phyloP scores from a whole-genome alignment of 2,113 vertebrate species.

The Dasyurus viverrinus region DNA sequence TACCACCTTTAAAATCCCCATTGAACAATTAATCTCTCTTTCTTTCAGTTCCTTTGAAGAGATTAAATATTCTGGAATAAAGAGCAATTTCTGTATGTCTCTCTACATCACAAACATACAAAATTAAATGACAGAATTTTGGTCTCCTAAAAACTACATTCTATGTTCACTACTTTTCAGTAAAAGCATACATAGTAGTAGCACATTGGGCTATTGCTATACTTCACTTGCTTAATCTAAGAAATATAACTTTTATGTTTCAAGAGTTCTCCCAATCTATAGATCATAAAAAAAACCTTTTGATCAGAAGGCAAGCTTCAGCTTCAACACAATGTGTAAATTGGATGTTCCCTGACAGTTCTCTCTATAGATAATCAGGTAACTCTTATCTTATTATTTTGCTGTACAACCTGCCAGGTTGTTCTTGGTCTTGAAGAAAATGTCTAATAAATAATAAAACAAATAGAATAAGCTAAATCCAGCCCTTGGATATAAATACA shows the following conservation, averaged over 20 bases:
- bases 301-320: constrained; percentile 32
- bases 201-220: background rate
- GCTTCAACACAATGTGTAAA: constrained; percentile 21
- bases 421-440: constrained; percentile 17
- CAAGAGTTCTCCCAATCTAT: background rate
- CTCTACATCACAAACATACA: background rate
- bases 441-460: constrained; percentile 52
- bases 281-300: background rate
- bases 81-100: background rate
- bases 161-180: constrained; percentile 16
- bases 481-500: background rate
- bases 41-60: background rate
- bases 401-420: constrained; percentile 18
- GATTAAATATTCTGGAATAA: background rate
- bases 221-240: constrained; percentile 13
- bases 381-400: constrained; percentile 32
- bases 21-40: background rate
- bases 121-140: background rate
- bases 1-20: background rate
- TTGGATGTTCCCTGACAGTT: constrained; percentile 21
- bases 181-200: background rate
- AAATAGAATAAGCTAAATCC: constrained; percentile 18
- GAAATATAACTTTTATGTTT: constrained; percentile 19
- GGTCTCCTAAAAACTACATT: background rate
- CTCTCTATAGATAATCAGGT: constrained; percentile 26